Evolutionary conservation across 2,888 invertebrate species (phyloP), one percentile per base, ranked within the genome.

Genomic region (Lamellibrachia satsuma): DNA sequence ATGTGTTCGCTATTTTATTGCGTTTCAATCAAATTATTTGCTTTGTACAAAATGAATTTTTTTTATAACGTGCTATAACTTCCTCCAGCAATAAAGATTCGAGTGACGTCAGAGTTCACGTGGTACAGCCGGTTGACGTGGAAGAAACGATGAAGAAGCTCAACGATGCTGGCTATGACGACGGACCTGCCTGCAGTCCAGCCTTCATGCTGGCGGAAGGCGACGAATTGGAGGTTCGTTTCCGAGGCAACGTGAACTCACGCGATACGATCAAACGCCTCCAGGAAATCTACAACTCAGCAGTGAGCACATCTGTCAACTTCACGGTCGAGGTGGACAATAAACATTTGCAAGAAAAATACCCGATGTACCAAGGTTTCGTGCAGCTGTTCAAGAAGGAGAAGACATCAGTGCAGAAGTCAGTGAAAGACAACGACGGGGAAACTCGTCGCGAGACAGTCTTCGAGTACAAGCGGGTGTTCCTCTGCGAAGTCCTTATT

Each of bases 341-440:
- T 93, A 95, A 94, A 93, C 96, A 95, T 92, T 94, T 96, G 8
- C 96, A 96, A 94, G 95, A 95, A 93, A 96, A 95, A 93, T 96
- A 95, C 92, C 94, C 94, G 22, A 94, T 95, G 22, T 96, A 94
- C 94, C 93, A 95, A 27, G 96, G 96, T 2, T 95, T 95, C 8
- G 94, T 96, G 8, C 94, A 95, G 93, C 93, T 94, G 55, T 27
- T 55, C 60, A 90, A 92, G 52, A 91, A 92, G 60, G 52, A 52
- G 55, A 22, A 75, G 52, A 57, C n/a, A 8, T 90, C 60, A 11
- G 52, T 8, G 22, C 8, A 15, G 15, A 90, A 75, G n/a, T 90
- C 91, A 3, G 90, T 92, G 91, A 52, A 55, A 22, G 92, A 57
- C 51, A 9, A 52, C 27, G 92, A 92, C 75, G 90, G n/a, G 3